Evolutionary conservation across 2,113 vertebrate species (phyloP).

Genomic region (Peromyscus californicus): DNA sequence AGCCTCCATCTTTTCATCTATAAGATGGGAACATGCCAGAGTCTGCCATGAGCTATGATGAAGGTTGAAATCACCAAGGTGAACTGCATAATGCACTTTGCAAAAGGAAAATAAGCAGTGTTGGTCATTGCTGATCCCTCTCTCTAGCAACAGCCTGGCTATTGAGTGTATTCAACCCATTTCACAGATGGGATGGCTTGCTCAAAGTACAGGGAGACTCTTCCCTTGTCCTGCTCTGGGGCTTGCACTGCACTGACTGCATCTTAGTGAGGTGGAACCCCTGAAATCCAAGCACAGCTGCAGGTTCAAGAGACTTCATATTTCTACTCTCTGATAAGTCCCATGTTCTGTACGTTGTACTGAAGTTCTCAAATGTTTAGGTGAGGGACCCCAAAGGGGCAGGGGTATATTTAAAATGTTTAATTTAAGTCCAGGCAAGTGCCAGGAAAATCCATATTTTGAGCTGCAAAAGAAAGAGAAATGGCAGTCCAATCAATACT

Average conservation of each 20-base stretch:
- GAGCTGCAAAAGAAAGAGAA: conserved; percentile 74
- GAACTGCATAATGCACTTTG: background rate
- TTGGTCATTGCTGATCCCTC: fast-evolving
- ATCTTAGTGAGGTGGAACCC: background rate
- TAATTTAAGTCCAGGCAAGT: conserved; percentile 81
- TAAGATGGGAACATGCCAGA: background rate
- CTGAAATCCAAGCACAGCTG: background rate
- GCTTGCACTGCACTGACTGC: background rate
- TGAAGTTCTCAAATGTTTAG: conserved; percentile 51
- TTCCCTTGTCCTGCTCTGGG: background rate
- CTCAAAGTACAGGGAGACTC: background rate
- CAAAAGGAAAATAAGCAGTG: background rate
- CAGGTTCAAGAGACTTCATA: background rate
- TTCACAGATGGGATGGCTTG: background rate
- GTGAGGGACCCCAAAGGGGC: conserved; percentile 41
- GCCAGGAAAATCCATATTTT: conserved; percentile 83
- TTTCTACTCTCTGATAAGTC: conserved; percentile 43
- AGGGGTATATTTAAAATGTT: conserved; percentile 78
- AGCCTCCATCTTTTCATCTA: background rate
- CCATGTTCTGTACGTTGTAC: background rate
- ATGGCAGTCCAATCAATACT: conserved; percentile 77
- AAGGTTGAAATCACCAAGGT: background rate
- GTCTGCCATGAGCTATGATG: background rate
- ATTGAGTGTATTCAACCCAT: background rate
- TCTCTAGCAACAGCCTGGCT: background rate